phyloP scores from a whole-genome alignment of 2,113 vertebrate species.

The Petrocephalus zakoni region DNA sequence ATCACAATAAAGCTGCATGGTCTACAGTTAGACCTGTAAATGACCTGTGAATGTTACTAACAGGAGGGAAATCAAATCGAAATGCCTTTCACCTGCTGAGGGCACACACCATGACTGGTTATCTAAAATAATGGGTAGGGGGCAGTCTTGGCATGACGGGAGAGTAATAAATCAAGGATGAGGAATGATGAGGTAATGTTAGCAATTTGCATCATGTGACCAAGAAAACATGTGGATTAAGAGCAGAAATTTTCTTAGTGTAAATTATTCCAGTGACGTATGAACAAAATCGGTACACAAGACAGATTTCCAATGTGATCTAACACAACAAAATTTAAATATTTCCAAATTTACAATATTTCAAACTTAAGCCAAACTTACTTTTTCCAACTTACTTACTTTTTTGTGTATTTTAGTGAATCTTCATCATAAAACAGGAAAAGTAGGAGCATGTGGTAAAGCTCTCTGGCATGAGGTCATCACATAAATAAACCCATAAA shows the following conservation, averaged over 20 bases:
- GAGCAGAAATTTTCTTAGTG: constrained; percentile 29
- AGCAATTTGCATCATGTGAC: constrained; percentile 54
- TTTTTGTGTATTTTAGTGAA: background rate
- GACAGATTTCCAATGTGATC: background rate
- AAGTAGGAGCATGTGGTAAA: background rate
- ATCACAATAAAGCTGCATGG: background rate
- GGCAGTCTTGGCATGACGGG: constrained; percentile 27
- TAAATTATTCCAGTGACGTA: constrained; percentile 24
- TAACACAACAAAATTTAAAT: background rate
- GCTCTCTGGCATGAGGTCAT: background rate
- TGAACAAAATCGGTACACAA: background rate
- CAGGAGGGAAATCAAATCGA: background rate
- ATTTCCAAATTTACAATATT: background rate
- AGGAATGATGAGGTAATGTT: constrained; percentile 51
- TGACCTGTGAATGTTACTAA: background rate
- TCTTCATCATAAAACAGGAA: background rate
- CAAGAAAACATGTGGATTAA: constrained; percentile 39
- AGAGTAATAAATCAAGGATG: constrained; percentile 48
- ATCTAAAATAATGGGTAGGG: constrained; percentile 29
- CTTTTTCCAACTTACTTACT: background rate
- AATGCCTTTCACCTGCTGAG: background rate
- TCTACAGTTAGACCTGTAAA: background rate
- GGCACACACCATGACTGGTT: constrained; percentile 44
- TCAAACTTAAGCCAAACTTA: no score
- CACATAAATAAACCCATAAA: background rate